These are phyloP conservation scores for Diorhabda sublineata DNA, from an alignment of 1,140 invertebrate genomes.

Conservation along the genomic window DNA sequence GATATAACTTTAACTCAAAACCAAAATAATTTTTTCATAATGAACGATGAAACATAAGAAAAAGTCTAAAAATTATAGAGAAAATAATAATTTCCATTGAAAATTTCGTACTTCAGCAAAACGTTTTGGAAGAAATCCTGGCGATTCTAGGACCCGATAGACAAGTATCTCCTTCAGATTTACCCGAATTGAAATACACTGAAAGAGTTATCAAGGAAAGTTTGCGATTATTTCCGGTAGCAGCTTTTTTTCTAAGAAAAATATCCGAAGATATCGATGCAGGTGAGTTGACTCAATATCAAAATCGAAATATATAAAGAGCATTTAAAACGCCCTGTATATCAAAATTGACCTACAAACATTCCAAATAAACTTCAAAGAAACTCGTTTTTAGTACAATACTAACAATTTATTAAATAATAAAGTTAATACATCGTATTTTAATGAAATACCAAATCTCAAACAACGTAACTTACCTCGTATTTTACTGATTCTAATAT, in stretches of 20 bases:
- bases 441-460: neutral
- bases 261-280: neutral
- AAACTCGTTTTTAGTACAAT: no score
- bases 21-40: no score
- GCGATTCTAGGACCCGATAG: slow-evolving; percentile 30
- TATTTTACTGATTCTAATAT: no score
- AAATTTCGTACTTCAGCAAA: slow-evolving; percentile 13
- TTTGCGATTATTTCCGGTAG: neutral
- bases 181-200: slow-evolving; percentile 62
- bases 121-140: slow-evolving; percentile 29
- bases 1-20: neutral
- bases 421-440: neutral
- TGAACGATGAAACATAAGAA: no score
- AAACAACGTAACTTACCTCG: neutral
- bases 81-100: neutral
- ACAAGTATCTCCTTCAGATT: slow-evolving; percentile 48
- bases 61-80: neutral
- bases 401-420: no score
- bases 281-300: neutral
- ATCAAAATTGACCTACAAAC: no score
- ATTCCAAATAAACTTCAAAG: no score
- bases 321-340: no score
- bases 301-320: no score
- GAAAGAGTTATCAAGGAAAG: slow-evolving; percentile 48
- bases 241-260: neutral